Conservation (phyloP, 2,888 invertebrate species). For the Thymelicus lineola region DNA sequence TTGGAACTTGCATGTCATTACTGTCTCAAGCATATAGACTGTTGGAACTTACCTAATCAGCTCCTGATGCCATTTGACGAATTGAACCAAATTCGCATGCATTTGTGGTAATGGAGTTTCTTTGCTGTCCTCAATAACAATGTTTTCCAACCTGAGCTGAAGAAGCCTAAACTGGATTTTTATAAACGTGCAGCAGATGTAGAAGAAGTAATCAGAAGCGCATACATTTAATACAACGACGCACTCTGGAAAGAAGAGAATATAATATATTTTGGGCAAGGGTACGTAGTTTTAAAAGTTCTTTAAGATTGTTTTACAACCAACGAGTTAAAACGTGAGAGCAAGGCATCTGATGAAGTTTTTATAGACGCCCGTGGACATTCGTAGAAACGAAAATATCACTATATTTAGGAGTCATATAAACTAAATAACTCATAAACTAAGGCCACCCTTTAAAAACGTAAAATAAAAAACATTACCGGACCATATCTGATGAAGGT, state of each 20-base stretch:
- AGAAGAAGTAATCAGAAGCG: conserved; percentile 58
- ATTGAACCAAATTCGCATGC: conserved; percentile 47
- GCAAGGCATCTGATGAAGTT: too few species aligned
- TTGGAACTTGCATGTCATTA: too few species aligned
- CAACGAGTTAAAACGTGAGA: too few species aligned
- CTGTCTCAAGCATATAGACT: too few species aligned
- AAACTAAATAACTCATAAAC: too few species aligned
- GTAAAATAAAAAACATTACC: conserved; percentile 49
- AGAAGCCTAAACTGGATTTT: conserved; percentile 62
- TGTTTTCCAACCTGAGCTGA: conserved; percentile 50
- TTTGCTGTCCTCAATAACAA: conserved; percentile 45
- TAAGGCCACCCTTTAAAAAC: too few species aligned
- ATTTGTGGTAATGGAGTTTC: conserved; percentile 43
- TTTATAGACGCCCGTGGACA: too few species aligned
- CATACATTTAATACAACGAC: conserved; percentile 50
- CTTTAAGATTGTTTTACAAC: too few species aligned
- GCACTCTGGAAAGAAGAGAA: conserved; percentile 49
- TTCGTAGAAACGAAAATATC: too few species aligned
- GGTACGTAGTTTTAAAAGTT: too few species aligned
- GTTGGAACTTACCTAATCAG: conserved; percentile 54
- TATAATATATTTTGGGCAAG: too few species aligned
- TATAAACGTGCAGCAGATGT: conserved; percentile 59
- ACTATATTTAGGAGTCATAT: too few species aligned
- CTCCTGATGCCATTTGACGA: conserved; percentile 62
- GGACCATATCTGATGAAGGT: conserved; percentile 62